Evolutionary conservation across 2,888 invertebrate genomes (phyloP), one percentile per base, ranked within the genome.

Genomic region (Autographa gamma): DNA sequence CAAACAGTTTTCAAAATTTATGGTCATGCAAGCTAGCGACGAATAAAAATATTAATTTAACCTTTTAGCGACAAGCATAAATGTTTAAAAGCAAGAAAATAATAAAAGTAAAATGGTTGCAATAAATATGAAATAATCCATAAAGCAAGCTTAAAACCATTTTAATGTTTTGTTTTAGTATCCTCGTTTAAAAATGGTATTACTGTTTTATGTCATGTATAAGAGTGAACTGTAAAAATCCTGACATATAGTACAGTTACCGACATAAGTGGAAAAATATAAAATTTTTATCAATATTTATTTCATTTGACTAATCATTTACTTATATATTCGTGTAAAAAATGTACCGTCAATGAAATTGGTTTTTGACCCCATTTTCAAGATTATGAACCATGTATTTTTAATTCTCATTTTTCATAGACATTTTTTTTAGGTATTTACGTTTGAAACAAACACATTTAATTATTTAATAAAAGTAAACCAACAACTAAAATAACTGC

Each of bases 111-210:
- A 59, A 66, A 67, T 56, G 43, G 19, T 8, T 25, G 19, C 34
- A 43, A 63, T 73, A 73, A 63, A 66, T 19, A n/a, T 56, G 5
- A 18, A 54, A 62, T 60, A 43, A 34, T 62, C 25, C 52, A 73
- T 73, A 73, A 73, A 73, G 43, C 34, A 56, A 48, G 5, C 60
- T 31, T 54, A 60, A 73, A 63, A 66, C 19, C 31, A 25, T 52
- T 65, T 60, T 31, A 72, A 58, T 65, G 34, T 19, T 41, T 41
- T 43, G 14, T 61, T 61, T 62, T 48, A 48, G 31, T 52, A 32
- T 59, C 32, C 25, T 25, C 16, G 32, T 59, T 32, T 25, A 32
- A 59, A 38, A 16, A n/a, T 25, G 54, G 25, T 56, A 56, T 56
- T 3, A 56, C 11, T 11, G 1, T 13, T 56, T 56, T 19, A 48